Base-by-base conservation (phyloP, 2,888 invertebrate species). In the Cheilosia soror region DNA sequence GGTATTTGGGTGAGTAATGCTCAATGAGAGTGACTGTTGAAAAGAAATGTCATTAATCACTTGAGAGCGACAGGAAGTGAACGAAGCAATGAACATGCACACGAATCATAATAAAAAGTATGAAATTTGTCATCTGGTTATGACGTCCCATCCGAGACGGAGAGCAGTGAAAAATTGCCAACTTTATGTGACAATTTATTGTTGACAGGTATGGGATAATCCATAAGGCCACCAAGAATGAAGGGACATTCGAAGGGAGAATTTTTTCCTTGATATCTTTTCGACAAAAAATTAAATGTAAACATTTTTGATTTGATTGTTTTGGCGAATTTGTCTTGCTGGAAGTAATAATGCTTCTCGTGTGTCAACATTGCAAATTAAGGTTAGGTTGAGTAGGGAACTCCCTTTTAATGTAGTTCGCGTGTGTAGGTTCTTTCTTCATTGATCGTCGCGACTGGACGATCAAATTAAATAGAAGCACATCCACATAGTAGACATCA, bases 111-210 rank as follows among this genome's bases (percentile, higher is more conserved):
- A 60, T 71, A 60, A 71, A 71, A 49, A 40, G 71, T 47, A 27
- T 49, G 71, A 15, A 49, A 51, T 49, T 65, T 69, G 69, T 55
- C 69, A 69, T 33, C 57, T 57, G 44, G 31, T 57, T 69, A 57
- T 69, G 69, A 69, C 57, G 57, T 69, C n/a, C 31, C 69, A 29
- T 69, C 65, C 27, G 49, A 20, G 20, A 25, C 2, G 6, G 37
- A n/a, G 27, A 5, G 20, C 15, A 29, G 53, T 9, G 4, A 11
- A 37, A 37, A 37, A 11, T 27, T 31, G 55, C 37, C 55, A 9
- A 31, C 9, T n/a, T 13, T 4, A 44, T 47, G 47, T 15, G 44
- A 40, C 58, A 27, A 40, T 58, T 58, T 25, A 40, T 27, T 27
- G 58, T 40, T 62, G 62, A 63, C 62, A 63, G 62, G 44, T n/a